A percentile compares a stretch with the other conserved stretches of the same genome.
These are phyloP conservation scores for Carposina sasakii DNA, from an alignment of 1,140 invertebrate species.

Conservation along the genomic window DNA sequence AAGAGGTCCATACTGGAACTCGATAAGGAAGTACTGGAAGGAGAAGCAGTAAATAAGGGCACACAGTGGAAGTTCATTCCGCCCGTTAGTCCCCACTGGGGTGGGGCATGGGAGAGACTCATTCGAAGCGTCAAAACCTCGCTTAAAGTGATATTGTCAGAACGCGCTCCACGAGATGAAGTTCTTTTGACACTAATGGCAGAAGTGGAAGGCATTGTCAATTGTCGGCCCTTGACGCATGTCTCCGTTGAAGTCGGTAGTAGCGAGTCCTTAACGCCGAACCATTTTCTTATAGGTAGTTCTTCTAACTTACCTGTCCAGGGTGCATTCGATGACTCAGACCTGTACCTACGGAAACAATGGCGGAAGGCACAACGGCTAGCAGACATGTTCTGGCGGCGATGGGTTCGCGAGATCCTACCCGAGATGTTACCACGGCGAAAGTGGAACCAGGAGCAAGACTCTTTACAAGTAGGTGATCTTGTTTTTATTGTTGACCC, in stretches of 20 bases:
- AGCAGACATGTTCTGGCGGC: constrained; percentile 6
- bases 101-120: too few species aligned
- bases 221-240: too few species aligned
- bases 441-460: not conserved
- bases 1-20: constrained; percentile 8
- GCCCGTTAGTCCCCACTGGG: too few species aligned
- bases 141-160: not conserved
- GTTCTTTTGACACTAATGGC: not conserved
- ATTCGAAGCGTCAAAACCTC: too few species aligned
- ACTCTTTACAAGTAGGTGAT: not conserved
- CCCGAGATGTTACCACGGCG: constrained; percentile 1
- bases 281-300: not conserved
- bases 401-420: too few species aligned
- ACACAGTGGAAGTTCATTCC: too few species aligned
- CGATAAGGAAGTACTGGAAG: too few species aligned
- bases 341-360: not conserved
- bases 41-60: too few species aligned
- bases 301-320: not conserved
- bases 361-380: too few species aligned
- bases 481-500: not conserved
- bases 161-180: not conserved
- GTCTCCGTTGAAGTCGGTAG: too few species aligned
- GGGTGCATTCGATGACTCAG: not conserved
- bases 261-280: not conserved
- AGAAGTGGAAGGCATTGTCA: not conserved